Base-by-base conservation (phyloP, 2,888 invertebrate genomes). In the Stenolophus ochropezus region DNA sequence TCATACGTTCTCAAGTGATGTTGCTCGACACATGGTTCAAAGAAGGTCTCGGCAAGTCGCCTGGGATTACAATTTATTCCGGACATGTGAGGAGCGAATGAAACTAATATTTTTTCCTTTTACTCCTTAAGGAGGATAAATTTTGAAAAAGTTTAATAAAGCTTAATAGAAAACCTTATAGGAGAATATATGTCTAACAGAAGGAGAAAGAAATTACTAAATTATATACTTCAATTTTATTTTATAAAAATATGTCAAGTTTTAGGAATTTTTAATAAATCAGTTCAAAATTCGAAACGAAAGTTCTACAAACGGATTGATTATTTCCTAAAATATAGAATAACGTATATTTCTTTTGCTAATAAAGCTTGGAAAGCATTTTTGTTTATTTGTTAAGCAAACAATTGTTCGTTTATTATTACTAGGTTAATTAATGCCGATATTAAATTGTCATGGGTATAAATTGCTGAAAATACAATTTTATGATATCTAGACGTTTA, bases 1-100 rank as follows among this genome's bases (percentile, higher is more conserved):
- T 73, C 73, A 23, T 21, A 20, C 8, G 71, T 42, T 42, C 21
- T 23, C n/a, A 18, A 71, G 18, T 71, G 71, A 71, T 71, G 33
- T 47, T 21, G 49, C 27, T 8, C 23, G 61, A 25, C 21, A 16
- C n/a, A 14, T n/a, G 23, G 18, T 14, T 11, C 11, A 6, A 65
- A 69, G 18, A 0, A 69, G 5, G 4, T 14, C 0, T n/a, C 21
- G 65, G 16, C 1, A 33, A 69, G 27, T 42, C 11, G 11, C 8
- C 6, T 11, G 6, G 11, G 33, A 42, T 42, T 6, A 42, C 33
- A 42, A 42, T 42, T 42, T 42, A 42, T 42, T 42, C 33, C 33
- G 11, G 33, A 42, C 6, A 33, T 5, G 33, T 8, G 8, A 42
- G 33, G 33, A 42, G 33, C 33, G 33, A 42, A 42, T 18, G 56